Conservation (phyloP, 2,888 invertebrate species). For the Geotrupes spiniger region DNA sequence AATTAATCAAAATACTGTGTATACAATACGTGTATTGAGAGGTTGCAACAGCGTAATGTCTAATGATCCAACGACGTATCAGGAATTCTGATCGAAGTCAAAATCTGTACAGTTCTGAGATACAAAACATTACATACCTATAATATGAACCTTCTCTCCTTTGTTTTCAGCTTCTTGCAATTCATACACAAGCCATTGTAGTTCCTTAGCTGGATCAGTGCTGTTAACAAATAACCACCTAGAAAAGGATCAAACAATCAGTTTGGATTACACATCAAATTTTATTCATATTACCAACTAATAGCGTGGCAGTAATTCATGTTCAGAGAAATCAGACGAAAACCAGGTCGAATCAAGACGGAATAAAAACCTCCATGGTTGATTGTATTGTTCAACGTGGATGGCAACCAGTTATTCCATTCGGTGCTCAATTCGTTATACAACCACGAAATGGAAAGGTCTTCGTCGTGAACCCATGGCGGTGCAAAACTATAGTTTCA, state of each 20-base stretch:
- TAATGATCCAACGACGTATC: too few relatives aligned
- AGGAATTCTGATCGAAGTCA: too few relatives aligned
- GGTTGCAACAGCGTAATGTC: too few relatives aligned
- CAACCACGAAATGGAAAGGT: constrained; percentile 84
- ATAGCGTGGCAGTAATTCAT: constrained; percentile 94
- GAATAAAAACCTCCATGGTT: constrained; percentile 89
- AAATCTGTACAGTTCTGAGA: too few relatives aligned
- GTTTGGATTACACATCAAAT: not conserved
- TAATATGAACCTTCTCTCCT: constrained; percentile 93
- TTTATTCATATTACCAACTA: constrained; percentile 68
- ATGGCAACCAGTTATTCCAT: constrained; percentile 89
- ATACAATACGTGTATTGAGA: too few relatives aligned
- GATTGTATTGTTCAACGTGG: constrained; percentile 77
- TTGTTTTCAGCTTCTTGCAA: constrained; percentile 89
- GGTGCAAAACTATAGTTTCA: constrained; percentile 72
- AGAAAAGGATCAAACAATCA: constrained; percentile 20
- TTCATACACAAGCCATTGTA: constrained; percentile 92
- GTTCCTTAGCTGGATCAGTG: constrained; percentile 91
- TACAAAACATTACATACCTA: constrained; percentile 61
- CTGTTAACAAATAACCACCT: constrained; percentile 93
- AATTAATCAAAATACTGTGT: too few relatives aligned
- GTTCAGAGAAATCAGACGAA: constrained; percentile 87
- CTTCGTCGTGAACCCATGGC: constrained; percentile 76
- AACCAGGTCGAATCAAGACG: constrained; percentile 81
- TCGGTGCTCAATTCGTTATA: constrained; percentile 83